Conservation (phyloP, 2,113 vertebrate genomes). For the Prionailurus bengalensis region DNA sequence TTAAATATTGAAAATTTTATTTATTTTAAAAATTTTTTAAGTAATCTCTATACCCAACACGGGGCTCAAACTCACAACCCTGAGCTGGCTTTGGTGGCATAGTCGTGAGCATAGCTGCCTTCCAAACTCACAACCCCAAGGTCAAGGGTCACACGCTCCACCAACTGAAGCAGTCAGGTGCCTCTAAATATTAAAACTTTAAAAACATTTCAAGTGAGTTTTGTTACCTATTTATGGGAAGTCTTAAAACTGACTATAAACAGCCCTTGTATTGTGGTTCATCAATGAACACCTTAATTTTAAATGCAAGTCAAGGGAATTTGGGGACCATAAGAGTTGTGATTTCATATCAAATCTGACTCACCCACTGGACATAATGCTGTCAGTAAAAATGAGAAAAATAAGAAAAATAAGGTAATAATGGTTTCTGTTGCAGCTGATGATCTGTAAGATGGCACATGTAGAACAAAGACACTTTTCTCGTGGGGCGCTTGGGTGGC, state of each 20-base stretch:
- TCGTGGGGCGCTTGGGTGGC: not conserved
- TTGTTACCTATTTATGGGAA: not conserved
- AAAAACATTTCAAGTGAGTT: not conserved
- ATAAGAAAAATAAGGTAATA: not conserved
- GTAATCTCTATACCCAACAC: not conserved
- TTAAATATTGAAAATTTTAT: not conserved
- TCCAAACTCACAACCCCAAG: not conserved
- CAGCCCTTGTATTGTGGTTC: not conserved
- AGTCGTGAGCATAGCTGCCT: too few relatives aligned
- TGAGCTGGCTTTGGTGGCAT: not conserved
- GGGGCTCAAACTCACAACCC: not conserved
- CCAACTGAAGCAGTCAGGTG: not conserved
- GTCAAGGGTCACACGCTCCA: not conserved
- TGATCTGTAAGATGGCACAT: not conserved
- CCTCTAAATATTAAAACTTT: not conserved
- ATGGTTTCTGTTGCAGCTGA: not conserved
- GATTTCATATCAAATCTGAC: not conserved
- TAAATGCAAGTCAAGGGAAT: not conserved
- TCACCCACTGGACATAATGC: not conserved
- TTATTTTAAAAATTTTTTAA: not conserved
- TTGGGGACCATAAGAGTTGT: not conserved
- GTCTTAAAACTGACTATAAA: not conserved
- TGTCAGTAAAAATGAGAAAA: not conserved
- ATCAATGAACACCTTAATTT: not conserved
- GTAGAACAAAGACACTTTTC: not conserved